phyloP scores from a whole-genome alignment of 2,888 invertebrate species.

The Chamaedrilus cognettii region DNA sequence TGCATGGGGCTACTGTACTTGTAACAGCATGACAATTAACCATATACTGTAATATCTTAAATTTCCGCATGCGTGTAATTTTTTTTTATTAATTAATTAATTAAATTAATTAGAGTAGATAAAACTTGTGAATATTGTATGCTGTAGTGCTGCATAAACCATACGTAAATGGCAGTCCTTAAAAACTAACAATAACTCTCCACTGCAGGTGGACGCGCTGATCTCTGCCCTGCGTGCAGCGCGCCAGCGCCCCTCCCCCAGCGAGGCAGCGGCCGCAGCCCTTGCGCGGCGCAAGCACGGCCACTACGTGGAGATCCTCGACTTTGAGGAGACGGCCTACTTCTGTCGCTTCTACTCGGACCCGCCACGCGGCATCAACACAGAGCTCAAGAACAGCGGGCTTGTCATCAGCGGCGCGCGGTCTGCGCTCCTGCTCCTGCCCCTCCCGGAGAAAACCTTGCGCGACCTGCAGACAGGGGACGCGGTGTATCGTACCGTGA shows the following conservation, averaged over 20 bases:
- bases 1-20: too few relatives aligned
- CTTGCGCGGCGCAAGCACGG: slow-evolving; percentile 23
- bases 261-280: not conserved
- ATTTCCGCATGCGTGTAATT: too few relatives aligned
- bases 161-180: too few relatives aligned
- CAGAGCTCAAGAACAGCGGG: slow-evolving; percentile 42
- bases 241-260: not conserved
- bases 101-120: too few relatives aligned
- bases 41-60: too few relatives aligned
- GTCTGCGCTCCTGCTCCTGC: slow-evolving; percentile 36
- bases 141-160: too few relatives aligned
- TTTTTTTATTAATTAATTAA: too few relatives aligned
- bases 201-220: slow-evolving; percentile 32
- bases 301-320: slow-evolving; percentile 42
- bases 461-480: slow-evolving; percentile 37
- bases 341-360: slow-evolving; percentile 43
- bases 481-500: slow-evolving; percentile 34
- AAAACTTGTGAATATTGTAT: too few relatives aligned
- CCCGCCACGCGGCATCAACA: slow-evolving; percentile 40
- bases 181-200: too few relatives aligned
- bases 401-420: slow-evolving; percentile 42
- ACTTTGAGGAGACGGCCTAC: slow-evolving; percentile 44
- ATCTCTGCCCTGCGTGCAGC: slow-evolving; percentile 22
- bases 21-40: too few relatives aligned
- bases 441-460: slow-evolving; percentile 39